Conservation (phyloP, 92 coral and sea anemone species). For the Porites cylindrica region DNA sequence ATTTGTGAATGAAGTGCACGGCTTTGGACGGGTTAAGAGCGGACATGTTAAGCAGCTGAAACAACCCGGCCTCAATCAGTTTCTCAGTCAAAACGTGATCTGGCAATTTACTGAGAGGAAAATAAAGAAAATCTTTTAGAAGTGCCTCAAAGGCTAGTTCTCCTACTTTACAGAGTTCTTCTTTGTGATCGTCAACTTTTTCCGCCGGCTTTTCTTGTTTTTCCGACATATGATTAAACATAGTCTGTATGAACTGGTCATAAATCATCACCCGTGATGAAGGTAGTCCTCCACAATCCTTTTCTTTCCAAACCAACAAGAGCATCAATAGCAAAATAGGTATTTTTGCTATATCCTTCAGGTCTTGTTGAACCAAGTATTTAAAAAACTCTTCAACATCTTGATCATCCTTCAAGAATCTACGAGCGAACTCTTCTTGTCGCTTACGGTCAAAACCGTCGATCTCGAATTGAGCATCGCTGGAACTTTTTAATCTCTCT, state of each 20-base stretch:
- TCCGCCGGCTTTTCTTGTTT: neutral
- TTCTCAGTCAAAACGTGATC: neutral
- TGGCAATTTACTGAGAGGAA: neutral
- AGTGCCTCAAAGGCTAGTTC: slow-evolving; percentile 7
- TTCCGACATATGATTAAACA: neutral
- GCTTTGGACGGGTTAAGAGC: neutral
- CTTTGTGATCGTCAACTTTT: neutral
- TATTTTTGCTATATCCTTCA: neutral
- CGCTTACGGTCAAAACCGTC: neutral
- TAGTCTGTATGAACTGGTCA: neutral
- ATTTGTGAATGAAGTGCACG: neutral
- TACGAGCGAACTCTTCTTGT: neutral
- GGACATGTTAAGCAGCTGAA: neutral
- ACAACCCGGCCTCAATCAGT: neutral
- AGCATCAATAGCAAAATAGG: slow-evolving; percentile 7
- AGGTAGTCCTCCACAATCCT: neutral
- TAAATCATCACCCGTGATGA: slow-evolving; percentile 10
- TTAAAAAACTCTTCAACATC: neutral
- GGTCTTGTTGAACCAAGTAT: neutral
- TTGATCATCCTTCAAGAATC: neutral
- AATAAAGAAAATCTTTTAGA: neutral
- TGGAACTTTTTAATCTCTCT: neutral
- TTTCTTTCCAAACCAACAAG: neutral
- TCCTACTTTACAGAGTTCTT: neutral
- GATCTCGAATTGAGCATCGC: neutral